Evolutionary conservation across 2,888 invertebrate genomes (phyloP).

Genomic region (Campoletis raptor): DNA sequence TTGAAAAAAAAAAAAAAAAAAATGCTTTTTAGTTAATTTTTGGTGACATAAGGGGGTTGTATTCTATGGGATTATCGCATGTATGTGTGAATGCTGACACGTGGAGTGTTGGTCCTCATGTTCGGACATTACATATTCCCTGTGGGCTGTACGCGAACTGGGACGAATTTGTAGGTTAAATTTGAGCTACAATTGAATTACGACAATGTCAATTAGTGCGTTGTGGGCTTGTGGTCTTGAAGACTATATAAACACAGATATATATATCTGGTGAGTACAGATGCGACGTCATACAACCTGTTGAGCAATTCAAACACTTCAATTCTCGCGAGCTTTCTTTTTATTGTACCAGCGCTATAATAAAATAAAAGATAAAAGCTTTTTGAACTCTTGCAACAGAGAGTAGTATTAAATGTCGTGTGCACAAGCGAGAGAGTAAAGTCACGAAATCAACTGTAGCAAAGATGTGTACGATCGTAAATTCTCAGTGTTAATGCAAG

Average conservation of each 20-base stretch:
- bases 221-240: slow-evolving; percentile 1
- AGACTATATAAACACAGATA: not conserved
- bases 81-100: not conserved
- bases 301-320: slow-evolving; percentile 53
- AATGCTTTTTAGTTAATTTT: too few relatives aligned
- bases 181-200: slow-evolving; percentile 56
- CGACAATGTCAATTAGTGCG: slow-evolving; percentile 62
- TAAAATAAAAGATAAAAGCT: slow-evolving; percentile 34
- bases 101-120: not conserved
- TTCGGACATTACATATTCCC: slow-evolving; percentile 32
- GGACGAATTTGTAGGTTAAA: slow-evolving; percentile 39
- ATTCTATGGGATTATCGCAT: not conserved
- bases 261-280: not conserved
- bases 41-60: not conserved
- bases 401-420: slow-evolving; percentile 11
- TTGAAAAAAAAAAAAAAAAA: too few relatives aligned
- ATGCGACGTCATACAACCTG: slow-evolving; percentile 60
- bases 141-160: slow-evolving; percentile 28
- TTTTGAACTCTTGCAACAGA: slow-evolving; percentile 16
- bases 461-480: slow-evolving; percentile 38
- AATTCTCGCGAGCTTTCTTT: slow-evolving; percentile 26
- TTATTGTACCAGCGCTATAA: not conserved
- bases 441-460: slow-evolving; percentile 28
- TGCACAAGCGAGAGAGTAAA: not conserved
- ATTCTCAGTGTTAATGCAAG: slow-evolving; percentile 52